These are phyloP conservation scores for Gorsachius magnificus DNA, from an alignment of 2,797 vertebrate genomes.

Conservation along the genomic window DNA sequence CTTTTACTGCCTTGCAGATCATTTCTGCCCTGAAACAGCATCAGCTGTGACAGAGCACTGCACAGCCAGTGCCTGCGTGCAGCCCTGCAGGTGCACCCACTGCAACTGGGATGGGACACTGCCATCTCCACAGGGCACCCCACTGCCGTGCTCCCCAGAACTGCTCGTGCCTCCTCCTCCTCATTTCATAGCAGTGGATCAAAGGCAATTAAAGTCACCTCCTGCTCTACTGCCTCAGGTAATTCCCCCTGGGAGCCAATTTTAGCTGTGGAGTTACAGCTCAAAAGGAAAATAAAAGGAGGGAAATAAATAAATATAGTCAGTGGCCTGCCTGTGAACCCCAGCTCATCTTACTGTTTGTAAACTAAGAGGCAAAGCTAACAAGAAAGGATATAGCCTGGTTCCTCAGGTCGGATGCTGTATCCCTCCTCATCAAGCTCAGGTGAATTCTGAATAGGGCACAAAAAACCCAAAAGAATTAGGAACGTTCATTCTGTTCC, in stretches of 20 bases:
- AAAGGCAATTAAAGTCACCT: neutral
- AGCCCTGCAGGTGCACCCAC: neutral
- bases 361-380: neutral
- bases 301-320: neutral
- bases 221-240: neutral
- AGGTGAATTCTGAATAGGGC: constrained; percentile 87
- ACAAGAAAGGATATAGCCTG: constrained; percentile 81
- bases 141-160: accelerated
- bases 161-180: neutral
- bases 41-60: accelerated
- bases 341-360: neutral
- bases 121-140: neutral
- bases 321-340: neutral
- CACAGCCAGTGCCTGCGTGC: accelerated
- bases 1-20: neutral
- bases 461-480: neutral
- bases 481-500: neutral
- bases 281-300: neutral
- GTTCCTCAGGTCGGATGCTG: constrained; percentile 93
- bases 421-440: constrained; percentile 97
- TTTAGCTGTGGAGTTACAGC: neutral
- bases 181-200: neutral
- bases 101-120: accelerated
- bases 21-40: neutral
- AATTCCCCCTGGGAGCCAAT: neutral